phyloP scores from a whole-genome alignment of 1,140 invertebrate genomes.

The Phenacoccus solenopsis region DNA sequence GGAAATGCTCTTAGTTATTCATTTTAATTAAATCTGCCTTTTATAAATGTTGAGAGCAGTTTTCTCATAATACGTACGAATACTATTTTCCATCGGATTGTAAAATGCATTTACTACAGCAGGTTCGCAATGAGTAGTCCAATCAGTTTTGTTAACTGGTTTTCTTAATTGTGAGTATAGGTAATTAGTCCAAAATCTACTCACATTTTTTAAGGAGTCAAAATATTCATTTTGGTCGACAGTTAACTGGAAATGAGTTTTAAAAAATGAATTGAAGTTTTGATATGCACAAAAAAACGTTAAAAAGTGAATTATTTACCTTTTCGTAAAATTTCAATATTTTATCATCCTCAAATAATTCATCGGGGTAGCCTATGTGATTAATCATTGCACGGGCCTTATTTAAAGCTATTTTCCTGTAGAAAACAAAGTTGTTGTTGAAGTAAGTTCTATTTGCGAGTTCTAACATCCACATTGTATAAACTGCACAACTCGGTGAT shows the following conservation, averaged over 20 bases:
- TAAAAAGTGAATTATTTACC: constrained; percentile 33
- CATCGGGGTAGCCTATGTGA: constrained; percentile 70
- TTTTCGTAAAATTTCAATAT: constrained; percentile 61
- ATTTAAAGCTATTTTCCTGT: constrained; percentile 45
- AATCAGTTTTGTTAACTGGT: constrained; percentile 52
- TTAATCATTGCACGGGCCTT: constrained; percentile 60
- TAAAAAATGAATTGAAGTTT: too few species aligned
- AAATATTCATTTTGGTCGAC: constrained; percentile 42
- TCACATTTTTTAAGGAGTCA: constrained; percentile 44
- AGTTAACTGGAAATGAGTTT: constrained; percentile 37
- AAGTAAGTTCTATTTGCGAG: too few species aligned
- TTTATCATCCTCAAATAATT: constrained; percentile 59
- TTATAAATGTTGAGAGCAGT: too few species aligned
- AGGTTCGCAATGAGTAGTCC: constrained; percentile 47
- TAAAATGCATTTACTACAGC: constrained; percentile 55
- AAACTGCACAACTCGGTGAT: not conserved
- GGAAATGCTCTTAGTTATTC: too few species aligned
- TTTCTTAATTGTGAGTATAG: constrained; percentile 46
- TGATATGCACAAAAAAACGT: not conserved
- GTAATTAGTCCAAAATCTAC: constrained; percentile 44
- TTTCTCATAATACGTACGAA: constrained; percentile 46
- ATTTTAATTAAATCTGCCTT: too few species aligned
- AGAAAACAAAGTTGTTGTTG: constrained; percentile 21
- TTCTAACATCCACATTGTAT: too few species aligned
- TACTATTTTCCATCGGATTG: constrained; percentile 49